Conservation (phyloP, 1,140 invertebrate species). For the Zaprionus inermis region DNA sequence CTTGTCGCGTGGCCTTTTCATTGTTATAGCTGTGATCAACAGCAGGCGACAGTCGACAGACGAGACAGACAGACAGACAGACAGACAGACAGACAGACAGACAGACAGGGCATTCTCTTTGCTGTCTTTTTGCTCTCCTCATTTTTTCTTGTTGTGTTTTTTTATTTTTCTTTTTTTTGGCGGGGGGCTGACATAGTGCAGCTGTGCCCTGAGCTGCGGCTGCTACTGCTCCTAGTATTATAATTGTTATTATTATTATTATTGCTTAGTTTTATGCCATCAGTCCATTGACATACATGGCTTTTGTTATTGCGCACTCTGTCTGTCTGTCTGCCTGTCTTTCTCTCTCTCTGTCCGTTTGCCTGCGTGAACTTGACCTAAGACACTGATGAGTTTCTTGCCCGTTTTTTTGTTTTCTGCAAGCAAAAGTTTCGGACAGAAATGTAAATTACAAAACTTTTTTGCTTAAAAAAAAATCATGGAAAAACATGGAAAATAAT, state of each 20-base stretch:
- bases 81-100: too few relatives aligned
- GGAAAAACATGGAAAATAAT: neutral
- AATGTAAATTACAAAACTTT: constrained; percentile 20
- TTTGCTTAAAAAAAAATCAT: constrained; percentile 2
- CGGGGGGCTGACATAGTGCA: constrained; percentile 9
- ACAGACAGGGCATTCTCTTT: neutral
- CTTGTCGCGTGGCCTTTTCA: constrained; percentile 36
- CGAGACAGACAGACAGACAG: constrained; percentile 13
- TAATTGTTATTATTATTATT: constrained; percentile 2
- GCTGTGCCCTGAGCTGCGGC: neutral
- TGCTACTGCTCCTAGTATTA: neutral
- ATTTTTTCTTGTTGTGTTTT: neutral
- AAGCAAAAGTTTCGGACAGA: constrained; percentile 19
- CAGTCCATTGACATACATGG: constrained; percentile 22
- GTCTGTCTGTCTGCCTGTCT: neutral
- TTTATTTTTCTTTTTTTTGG: constrained; percentile 7
- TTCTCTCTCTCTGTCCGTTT: neutral
- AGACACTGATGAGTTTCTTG: constrained; percentile 12
- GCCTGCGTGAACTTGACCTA: constrained; percentile 25
- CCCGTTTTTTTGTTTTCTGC: neutral
- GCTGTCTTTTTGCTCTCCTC: neutral
- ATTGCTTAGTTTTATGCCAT: constrained; percentile 13
- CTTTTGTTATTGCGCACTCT: constrained; percentile 11
- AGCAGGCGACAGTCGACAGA: constrained; percentile 1
- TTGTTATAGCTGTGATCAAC: constrained; percentile 38